A percentile compares a stretch with the other conserved stretches of the same genome.
Evolutionary conservation across 2,888 invertebrate species (phyloP).

Genomic region (Anorthoa munda): DNA sequence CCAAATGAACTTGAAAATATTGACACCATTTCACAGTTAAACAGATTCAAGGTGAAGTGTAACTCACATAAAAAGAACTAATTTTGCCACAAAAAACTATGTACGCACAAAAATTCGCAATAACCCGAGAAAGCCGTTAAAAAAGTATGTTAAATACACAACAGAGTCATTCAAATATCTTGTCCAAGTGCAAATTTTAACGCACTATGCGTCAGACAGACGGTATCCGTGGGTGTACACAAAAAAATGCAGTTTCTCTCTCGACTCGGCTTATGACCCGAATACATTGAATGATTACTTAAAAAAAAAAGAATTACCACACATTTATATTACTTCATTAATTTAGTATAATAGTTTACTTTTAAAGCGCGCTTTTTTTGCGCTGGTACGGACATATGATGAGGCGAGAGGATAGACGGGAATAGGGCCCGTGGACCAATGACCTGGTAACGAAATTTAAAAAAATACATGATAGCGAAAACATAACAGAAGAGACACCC

Average conservation of each 20-base stretch:
- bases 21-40: constrained; percentile 19
- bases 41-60: constrained; percentile 34
- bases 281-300: constrained; percentile 63
- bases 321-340: neutral
- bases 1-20: constrained; percentile 26
- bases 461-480: too few relatives aligned
- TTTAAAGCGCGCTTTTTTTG: too few relatives aligned
- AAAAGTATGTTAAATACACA: constrained; percentile 55
- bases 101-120: constrained; percentile 31
- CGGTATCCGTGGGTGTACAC: constrained; percentile 51
- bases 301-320: constrained; percentile 47
- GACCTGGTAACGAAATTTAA: too few relatives aligned
- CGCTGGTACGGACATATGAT: too few relatives aligned
- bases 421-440: too few relatives aligned
- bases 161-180: constrained; percentile 25
- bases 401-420: too few relatives aligned
- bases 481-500: too few relatives aligned
- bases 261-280: constrained; percentile 71
- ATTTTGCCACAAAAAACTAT: neutral
- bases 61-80: neutral
- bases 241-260: constrained; percentile 82
- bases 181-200: constrained; percentile 53
- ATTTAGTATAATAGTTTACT: neutral
- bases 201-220: constrained; percentile 59
- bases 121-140: constrained; percentile 40